Base-by-base conservation (phyloP, 1,140 invertebrate species). In the Halesus radiatus region DNA sequence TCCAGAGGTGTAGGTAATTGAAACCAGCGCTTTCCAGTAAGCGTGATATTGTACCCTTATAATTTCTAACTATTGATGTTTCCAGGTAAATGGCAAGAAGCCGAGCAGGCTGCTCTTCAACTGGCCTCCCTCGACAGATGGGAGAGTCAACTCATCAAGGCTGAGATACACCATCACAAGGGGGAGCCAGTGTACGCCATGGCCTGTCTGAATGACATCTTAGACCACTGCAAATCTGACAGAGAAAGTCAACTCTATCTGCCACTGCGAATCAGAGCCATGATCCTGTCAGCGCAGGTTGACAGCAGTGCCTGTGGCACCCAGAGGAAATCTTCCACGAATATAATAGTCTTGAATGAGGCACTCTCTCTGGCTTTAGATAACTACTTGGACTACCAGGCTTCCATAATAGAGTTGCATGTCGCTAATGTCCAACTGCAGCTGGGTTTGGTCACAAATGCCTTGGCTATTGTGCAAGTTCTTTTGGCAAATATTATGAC, bases 321-420 rank as follows among this genome's bases (percentile, higher is more conserved):
- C 78, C 88, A 88, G 76, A 91, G 84, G 74, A 91, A 82, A 83
- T 58, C 88, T 83, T 87, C 89, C 79, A 75, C 90, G 81, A 89
- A 91, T 80, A 88, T 94, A 0, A 90, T 90, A 72, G 85, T 93
- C 20, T 86, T 97, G 16, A 93, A 94, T 78, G 91, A 92, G 76
- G 95, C 95, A 58, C 87, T 96, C 16, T 91, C 93, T 26, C 88
- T 94, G 62, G 93, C 95, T 13, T 91, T 91, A 52, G 90, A 92
- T 18, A 93, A 95, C 84, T 92, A 96, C 87, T 89, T 97, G 81
- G 92, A 94, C 75, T 95, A 95, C 84, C 91, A 95, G 75, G 90
- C 92, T 66, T 93, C 94, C 0, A 85, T 95, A 22, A 91, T 94
- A n/a, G 93, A 94, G 84, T 92, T 96, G 88, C 91, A 96, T 84